Base-by-base conservation (phyloP, 64 coral and sea anemone genomes). In the Trachythela sp. region DNA sequence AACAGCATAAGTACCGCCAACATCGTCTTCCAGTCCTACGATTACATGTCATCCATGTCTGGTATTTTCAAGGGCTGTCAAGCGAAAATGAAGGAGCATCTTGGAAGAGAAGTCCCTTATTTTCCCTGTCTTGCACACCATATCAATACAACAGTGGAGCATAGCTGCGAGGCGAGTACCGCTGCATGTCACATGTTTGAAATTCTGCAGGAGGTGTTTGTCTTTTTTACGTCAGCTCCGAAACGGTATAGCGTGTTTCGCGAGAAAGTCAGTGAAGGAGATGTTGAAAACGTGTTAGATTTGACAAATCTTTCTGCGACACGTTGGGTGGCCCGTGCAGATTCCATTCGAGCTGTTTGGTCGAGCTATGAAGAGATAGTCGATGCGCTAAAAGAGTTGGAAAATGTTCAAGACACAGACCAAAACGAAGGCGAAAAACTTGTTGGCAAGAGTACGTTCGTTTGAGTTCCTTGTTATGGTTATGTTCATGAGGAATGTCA, bases 171-270 rank as follows among this genome's bases (percentile, higher is more conserved):
- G 31, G 71, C 71, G 30, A 77, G 71, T 77, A 3, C 31, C 2
- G 2, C 71, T 77, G 71, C 71, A 77, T 77, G 71, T 77, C 71
- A 77, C 2, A 77, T 77, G n/a, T 77, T 77, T 77, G 71, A 77
- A 27, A 32, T 77, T 77, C 71, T 77, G 31, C 71, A 77, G 11
- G 71, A 77, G 4, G 2, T 32, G n/a, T 77, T 77, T 77, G 71
- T 68, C 71, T 77, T 77, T 77, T 77, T 27, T 18, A 36, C 71
- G 17, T 77, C n/a, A 3, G 30, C 7, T 35, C 71, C 31, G 71
- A 77, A 77, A 18, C 2, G 71, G 71, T 77, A 35, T 32, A n/a
- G 4, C 59, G 71, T 27, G 17, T 32, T 77, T 32, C 71, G 71
- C 31, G 13, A 77, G 71, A 77, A 77, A 77, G 71, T 35, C 30